Evolutionary conservation across 2,797 vertebrate species (phyloP), one percentile per base, ranked within the genome.

Genomic region (Lepilemur septentrionalis): DNA sequence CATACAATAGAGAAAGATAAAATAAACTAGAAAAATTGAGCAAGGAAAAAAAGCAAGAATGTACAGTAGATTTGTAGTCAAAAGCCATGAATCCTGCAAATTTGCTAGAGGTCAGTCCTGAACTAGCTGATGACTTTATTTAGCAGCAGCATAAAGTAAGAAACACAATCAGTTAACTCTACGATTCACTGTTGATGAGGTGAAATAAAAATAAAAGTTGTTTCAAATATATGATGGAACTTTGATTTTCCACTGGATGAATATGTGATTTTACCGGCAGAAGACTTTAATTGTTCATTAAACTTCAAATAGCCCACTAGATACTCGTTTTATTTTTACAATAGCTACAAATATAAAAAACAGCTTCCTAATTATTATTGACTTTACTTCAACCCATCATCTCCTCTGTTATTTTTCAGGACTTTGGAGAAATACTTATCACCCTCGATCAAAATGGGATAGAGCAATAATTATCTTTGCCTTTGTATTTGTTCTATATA

Each of bases 281-380:
- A 93, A 59, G 43, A 55, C 25, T 79, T 95, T 70, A 72, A 82
- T 10, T 89, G 57, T 78, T 78, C 63, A 89, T 92, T 86, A 94
- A 82, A 88, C 94, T 79, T 96, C 61, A 94, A 89, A 83, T 23
- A 75, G 15, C 25, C 23, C 55, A 32, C 32, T 52, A 82, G 35
- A 75, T 82, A 87, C 72, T 92, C 93, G 38, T 67, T 89, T 95
- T 76, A 59, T 86, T 83, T 93, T 96, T 52, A 57, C 0, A 89
- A 81, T 61, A 72, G 79, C 94, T 57, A 80, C 20, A 17, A 83
- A 61, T 69, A 81, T 43, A 10, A 87, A 93, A 93, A 93, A 23
- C 17, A 76, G 48, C 10, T 92, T 87, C 91, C 72, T 28, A 81
- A 59, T 90, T 85, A 91, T 89, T 80, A 67, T 3, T 89, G 46